A percentile compares a stretch with the other conserved stretches of the same genome.
Conservation (phyloP, 1,140 invertebrate genomes). For the Bombyx mori region DNA sequence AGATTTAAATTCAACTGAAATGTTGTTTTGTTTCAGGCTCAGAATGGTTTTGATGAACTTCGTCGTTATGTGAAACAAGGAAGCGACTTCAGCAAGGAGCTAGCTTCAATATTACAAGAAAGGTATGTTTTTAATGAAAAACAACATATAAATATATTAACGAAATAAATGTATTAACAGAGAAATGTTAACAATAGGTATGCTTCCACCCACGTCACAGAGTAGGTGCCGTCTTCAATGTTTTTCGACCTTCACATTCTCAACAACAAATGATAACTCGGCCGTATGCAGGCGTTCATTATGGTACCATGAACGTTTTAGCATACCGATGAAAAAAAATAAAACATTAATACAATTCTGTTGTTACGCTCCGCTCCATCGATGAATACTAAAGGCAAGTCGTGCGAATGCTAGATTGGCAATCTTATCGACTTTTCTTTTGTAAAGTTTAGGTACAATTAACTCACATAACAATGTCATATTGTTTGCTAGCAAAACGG, state of each 20-base stretch:
- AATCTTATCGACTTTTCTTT: conserved; percentile 41
- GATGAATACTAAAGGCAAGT: conserved; percentile 8
- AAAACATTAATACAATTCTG: conserved; percentile 10
- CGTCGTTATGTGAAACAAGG: conserved; percentile 93
- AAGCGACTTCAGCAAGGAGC: conserved; percentile 93
- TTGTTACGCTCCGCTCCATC: conserved; percentile 3
- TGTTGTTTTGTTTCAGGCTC: conserved; percentile 76
- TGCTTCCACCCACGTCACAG: background rate
- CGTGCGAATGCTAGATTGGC: conserved; percentile 26
- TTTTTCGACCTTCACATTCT: conserved; percentile 5
- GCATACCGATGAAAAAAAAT: conserved; percentile 1
- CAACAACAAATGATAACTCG: conserved; percentile 1
- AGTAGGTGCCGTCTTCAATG: background rate
- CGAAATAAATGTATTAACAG: no score
- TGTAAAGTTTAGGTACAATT: conserved; percentile 32
- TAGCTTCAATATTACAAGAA: conserved; percentile 90
- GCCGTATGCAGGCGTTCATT: conserved; percentile 1
- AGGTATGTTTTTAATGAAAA: conserved; percentile 72
- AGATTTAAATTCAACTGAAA: background rate
- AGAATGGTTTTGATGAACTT: conserved; percentile 94
- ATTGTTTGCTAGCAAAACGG: conserved; percentile 31
- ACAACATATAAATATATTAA: no score
- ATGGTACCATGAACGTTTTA: conserved; percentile 5
- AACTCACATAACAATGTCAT: conserved; percentile 28
- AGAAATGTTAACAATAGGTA: background rate